phyloP scores from a whole-genome alignment of 1,140 invertebrate genomes.

The Neuroterus valhalla region DNA sequence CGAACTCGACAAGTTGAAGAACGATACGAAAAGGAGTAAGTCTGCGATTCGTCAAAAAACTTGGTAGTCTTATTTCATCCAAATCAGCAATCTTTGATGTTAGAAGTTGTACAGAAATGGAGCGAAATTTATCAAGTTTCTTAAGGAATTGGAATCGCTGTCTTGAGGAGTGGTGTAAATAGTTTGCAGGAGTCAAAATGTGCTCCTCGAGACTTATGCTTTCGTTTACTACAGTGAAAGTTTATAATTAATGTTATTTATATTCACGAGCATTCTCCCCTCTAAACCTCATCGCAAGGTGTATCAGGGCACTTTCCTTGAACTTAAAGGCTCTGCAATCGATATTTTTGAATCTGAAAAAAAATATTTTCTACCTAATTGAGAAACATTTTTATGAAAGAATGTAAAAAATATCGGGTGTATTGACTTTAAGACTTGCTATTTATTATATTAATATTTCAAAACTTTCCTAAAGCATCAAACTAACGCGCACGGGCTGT shows the following conservation, averaged over 20 bases:
- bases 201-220: slow-evolving; percentile 56
- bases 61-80: too few species aligned
- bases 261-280: slow-evolving; percentile 49
- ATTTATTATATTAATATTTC: too few species aligned
- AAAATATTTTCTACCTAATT: too few species aligned
- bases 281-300: slow-evolving; percentile 38
- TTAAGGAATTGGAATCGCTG: slow-evolving; percentile 37
- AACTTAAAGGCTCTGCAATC: slow-evolving; percentile 4
- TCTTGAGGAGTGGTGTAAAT: slow-evolving; percentile 64
- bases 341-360: not conserved
- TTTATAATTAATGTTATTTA: slow-evolving; percentile 57
- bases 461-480: too few species aligned
- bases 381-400: not conserved
- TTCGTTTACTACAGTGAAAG: too few species aligned
- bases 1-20: slow-evolving; percentile 32
- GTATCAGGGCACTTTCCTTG: slow-evolving; percentile 2
- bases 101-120: slow-evolving; percentile 16
- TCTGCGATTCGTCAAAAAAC: too few species aligned
- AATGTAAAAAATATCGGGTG: too few species aligned
- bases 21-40: too few species aligned
- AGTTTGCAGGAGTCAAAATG: slow-evolving; percentile 59
- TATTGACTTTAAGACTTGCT: too few species aligned
- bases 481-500: too few species aligned
- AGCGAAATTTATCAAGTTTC: slow-evolving; percentile 23
- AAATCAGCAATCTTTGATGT: too few species aligned